Evolutionary conservation across 2,888 invertebrate genomes (phyloP), one percentile per base, ranked within the genome.

Genomic region (Ornithoptera alexandrae): DNA sequence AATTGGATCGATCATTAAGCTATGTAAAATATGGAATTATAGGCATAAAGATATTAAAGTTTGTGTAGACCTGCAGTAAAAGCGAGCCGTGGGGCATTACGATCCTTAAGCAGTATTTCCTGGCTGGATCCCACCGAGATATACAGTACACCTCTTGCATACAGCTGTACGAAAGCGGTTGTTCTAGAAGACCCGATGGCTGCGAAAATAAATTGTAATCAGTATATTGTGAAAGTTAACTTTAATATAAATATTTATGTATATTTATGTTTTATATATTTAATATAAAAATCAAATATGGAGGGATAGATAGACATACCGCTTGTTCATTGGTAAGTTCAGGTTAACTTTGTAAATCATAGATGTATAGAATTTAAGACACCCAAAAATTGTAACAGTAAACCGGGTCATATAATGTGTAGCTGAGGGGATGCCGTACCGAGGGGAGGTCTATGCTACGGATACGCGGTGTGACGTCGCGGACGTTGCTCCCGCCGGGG

Each of bases 141-240:
- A 96, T 95, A 74, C 95, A 94, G 82, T 96, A 96, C 3, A 96
- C 95, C 79, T 96, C 96, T 77, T 96, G 95, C 93, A 97, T 96
- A 77, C 93, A 93, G 78, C 95, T 95, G 84, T 96, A 96, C 6
- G 94, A 93, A 67, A 96, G 90, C 1, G 95, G 93, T 17, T 92
- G 89, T 80, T 96, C 96, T 85, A 96, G 90, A 71, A 94, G 91
- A 65, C 95, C 95, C 42, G 93, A 93, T 17, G 94, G 93, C 95
- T 95, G 90, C 73, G 93, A 93, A 80, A 78, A 59, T 59, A 46
- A 57, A 24, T 36, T 61, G 12, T 3, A 7, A 57, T 57, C 6
- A 3, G 18, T n/a, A 56, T 56, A 46, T 46, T 17, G 50, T 50
- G 17, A 50, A 39, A 10, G 50, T 50, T 17, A 5, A 50, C 15